Evolutionary conservation across 30 jellyfish, hydroid and myxozoan genomes (phyloP), one percentile per base, ranked within the genome.

Genomic region (Hydra vulgaris): DNA sequence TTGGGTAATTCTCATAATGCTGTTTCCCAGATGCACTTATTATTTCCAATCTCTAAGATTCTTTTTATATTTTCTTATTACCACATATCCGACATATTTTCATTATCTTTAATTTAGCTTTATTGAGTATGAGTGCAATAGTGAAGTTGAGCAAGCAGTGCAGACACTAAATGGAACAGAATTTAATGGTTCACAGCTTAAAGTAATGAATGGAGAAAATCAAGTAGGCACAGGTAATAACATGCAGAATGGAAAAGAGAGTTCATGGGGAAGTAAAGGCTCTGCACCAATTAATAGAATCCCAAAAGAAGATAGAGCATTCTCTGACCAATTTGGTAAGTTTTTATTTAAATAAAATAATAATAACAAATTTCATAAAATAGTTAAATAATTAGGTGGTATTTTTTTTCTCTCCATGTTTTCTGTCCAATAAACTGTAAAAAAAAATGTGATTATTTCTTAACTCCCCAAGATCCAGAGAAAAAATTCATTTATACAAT

Each of bases 71-170:
- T 12, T 40, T 40, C 12, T 40, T 12, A 40, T 40, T 40, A 3
- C 8, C 8, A 40, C 61, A 40, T 40, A 3, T 40, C 5, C 61
- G 12, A 40, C 12, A 40, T 1, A n/a, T 68, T 68, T 68, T 26
- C 67, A n/a, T n/a, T n/a, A n/a, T n/a, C n/a, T n/a, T n/a, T n/a
- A n/a, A n/a, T n/a, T n/a, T n/a, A 89, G 96, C 70, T 89, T 89
- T 67, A 84, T 84, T 17, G 87, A 89, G 5, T 89, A 18, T 73
- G 76, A 70, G 66, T 78, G 73, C 1, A 84, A 89, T 15, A 52
- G 55, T 21, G 96, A 89, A 54, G 95, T 89, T 7, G 82, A 80
- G 3, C 17, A 71, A 7, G 96, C 96, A 15, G 96, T 78, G 18
- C 82, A 80, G 19, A 27, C 80, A 26, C 81, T 84, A 23, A 79